Conservation (phyloP, 2,797 vertebrate species). For the Morus bassanus region DNA sequence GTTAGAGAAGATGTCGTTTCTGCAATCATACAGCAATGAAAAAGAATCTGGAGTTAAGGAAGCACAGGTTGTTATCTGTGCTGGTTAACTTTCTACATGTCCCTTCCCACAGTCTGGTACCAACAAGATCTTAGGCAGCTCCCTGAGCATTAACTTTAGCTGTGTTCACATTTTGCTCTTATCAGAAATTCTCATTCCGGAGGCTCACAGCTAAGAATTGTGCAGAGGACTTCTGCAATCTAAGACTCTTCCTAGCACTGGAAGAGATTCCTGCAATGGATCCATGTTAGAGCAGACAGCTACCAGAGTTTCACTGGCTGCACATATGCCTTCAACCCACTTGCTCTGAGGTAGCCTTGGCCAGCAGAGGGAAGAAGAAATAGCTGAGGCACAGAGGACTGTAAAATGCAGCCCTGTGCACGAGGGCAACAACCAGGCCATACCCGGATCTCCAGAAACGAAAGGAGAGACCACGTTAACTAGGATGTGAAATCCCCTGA, state of each 20-base stretch:
- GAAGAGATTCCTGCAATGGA: background rate
- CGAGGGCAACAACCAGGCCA: background rate
- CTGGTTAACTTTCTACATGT: background rate
- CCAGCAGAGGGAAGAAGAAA: background rate
- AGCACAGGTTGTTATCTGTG: background rate
- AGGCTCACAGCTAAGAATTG: background rate
- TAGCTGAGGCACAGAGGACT: background rate
- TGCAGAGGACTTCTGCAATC: background rate
- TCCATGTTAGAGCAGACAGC: background rate
- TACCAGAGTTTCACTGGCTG: background rate
- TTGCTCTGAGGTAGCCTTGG: background rate
- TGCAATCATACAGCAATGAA: constrained; percentile 21
- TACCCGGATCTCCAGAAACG: background rate
- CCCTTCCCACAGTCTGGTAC: background rate
- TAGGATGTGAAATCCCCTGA: background rate
- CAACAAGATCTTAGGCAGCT: background rate
- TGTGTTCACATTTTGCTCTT: background rate
- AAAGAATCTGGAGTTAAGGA: background rate
- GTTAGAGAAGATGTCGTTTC: constrained; percentile 72
- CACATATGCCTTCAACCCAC: background rate
- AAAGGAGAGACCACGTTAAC: background rate
- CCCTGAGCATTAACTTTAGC: background rate
- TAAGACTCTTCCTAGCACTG: background rate
- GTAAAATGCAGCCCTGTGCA: background rate
- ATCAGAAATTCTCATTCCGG: background rate